Evolutionary conservation across 92 coral and sea anemone species (phyloP).

Genomic region (Hydrozoanthus gracilis): DNA sequence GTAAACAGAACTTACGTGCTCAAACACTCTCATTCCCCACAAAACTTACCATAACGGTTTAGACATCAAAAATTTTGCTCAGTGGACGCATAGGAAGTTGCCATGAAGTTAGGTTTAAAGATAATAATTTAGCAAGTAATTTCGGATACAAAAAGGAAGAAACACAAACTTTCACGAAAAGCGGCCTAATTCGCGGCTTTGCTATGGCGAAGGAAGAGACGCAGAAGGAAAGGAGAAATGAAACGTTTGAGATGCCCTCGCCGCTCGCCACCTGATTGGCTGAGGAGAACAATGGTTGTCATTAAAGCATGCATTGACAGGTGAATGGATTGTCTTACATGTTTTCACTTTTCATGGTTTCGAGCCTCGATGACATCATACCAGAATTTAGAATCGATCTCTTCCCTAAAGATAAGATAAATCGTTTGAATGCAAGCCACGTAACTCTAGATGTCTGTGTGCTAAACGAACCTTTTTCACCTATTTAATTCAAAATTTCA

Average conservation of each 20-base stretch:
- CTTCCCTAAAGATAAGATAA: not conserved
- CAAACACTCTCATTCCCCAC: not conserved
- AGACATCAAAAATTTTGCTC: conserved; percentile 23
- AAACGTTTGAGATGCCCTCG: conserved; percentile 31
- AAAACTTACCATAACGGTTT: conserved; percentile 37
- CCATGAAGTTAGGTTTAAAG: conserved; percentile 17
- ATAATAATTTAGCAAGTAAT: conserved; percentile 23
- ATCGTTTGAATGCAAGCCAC: not conserved
- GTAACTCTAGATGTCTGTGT: not conserved
- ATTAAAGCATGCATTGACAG: conserved; percentile 27
- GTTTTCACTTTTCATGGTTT: not conserved
- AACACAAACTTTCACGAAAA: conserved; percentile 43
- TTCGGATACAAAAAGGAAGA: conserved; percentile 33
- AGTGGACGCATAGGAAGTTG: conserved; percentile 12
- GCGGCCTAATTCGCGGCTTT: conserved; percentile 51
- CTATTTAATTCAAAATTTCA: not conserved
- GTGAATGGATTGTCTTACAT: conserved; percentile 34
- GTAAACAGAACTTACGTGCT: conserved; percentile 48
- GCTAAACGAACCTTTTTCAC: not conserved
- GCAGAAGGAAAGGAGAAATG: conserved; percentile 27
- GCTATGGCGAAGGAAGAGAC: conserved; percentile 52
- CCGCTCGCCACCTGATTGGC: conserved; percentile 36
- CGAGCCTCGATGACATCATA: conserved; percentile 42
- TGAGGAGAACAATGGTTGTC: conserved; percentile 24
- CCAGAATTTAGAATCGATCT: conserved; percentile 7